phyloP scores from a whole-genome alignment of 2,113 vertebrate species.

The Chitala chitala region DNA sequence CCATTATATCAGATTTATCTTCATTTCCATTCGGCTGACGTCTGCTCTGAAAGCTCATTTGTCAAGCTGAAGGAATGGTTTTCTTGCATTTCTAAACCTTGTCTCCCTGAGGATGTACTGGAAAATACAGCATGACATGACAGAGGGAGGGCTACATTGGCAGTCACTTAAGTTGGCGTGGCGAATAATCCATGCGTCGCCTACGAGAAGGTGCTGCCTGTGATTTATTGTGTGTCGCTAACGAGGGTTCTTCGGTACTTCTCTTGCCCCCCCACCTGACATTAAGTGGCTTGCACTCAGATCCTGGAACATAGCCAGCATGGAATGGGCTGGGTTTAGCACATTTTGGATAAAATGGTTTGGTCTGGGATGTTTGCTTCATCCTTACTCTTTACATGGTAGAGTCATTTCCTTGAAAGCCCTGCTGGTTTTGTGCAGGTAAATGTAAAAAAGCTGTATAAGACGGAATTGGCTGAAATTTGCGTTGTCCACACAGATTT shows the following conservation, averaged over 20 bases:
- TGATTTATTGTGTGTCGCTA: constrained; percentile 53
- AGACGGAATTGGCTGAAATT: too few relatives aligned
- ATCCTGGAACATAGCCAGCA: constrained; percentile 21
- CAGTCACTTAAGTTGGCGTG: constrained; percentile 55
- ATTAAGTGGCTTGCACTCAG: constrained; percentile 21
- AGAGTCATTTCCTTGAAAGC: too few relatives aligned
- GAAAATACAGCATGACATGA: constrained; percentile 58
- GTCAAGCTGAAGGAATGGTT: constrained; percentile 60
- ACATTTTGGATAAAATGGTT: neutral
- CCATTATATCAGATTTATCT: constrained; percentile 65
- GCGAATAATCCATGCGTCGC: constrained; percentile 47
- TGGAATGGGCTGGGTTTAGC: constrained; percentile 13
- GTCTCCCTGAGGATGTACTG: constrained; percentile 50
- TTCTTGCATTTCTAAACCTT: constrained; percentile 50
- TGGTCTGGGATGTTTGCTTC: neutral
- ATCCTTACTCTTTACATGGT: too few relatives aligned
- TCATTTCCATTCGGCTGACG: constrained; percentile 57
- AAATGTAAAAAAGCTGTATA: too few relatives aligned
- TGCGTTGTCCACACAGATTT: too few relatives aligned
- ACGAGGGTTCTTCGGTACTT: neutral
- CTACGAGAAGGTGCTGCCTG: constrained; percentile 36
- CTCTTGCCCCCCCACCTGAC: constrained; percentile 30
- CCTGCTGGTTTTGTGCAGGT: too few relatives aligned
- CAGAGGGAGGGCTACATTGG: constrained; percentile 47
- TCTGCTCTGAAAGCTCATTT: constrained; percentile 64